Conservation (phyloP, 2,113 vertebrate species). For the Phaethon lepturus region DNA sequence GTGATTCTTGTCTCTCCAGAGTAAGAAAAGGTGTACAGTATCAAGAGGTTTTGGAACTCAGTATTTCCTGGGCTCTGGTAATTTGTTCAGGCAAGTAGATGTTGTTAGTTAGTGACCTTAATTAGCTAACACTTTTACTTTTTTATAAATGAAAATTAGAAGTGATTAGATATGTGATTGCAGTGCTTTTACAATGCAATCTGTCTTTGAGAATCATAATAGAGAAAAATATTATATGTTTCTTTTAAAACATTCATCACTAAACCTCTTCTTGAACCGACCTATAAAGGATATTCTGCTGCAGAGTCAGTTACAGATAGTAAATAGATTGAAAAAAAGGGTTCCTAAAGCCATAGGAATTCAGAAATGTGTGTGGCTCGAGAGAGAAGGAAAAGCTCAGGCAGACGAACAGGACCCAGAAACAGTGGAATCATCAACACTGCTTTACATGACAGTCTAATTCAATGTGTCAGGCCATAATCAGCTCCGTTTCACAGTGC, state of each 20-base stretch:
- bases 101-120: neutral
- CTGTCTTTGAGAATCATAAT: neutral
- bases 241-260: neutral
- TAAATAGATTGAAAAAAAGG: neutral
- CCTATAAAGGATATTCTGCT: neutral
- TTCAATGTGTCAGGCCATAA: slow-evolving; percentile 88
- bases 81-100: neutral
- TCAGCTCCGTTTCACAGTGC: slow-evolving; percentile 93
- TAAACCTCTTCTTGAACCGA: neutral
- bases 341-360: neutral
- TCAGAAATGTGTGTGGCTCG: neutral
- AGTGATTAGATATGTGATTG: neutral
- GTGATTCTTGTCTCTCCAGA: neutral
- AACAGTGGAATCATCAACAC: slow-evolving; percentile 75
- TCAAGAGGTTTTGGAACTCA: neutral
- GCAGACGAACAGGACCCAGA: neutral
- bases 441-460: slow-evolving; percentile 76
- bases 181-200: neutral
- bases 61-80: neutral
- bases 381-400: neutral
- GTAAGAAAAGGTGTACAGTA: neutral
- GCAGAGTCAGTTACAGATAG: neutral
- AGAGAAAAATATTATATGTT: neutral
- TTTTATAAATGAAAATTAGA: neutral
- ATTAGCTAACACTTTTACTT: neutral